A percentile compares a stretch with the other conserved stretches of the same genome.
phyloP scores from a whole-genome alignment of 1,140 invertebrate genomes.

The Drosophila obscura region DNA sequence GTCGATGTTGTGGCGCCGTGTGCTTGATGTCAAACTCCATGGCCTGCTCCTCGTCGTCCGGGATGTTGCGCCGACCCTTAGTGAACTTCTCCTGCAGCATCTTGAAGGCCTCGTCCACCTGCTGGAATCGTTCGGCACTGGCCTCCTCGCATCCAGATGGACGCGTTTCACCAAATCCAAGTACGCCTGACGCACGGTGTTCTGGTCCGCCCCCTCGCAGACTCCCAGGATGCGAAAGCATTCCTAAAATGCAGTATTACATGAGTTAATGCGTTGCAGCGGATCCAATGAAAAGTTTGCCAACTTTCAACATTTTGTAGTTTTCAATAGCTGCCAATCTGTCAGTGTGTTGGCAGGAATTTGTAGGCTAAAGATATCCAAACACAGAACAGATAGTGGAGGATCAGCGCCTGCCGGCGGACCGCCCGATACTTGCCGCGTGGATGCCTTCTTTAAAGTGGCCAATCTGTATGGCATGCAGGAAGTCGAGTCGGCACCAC shows the following conservation, averaged over 20 bases:
- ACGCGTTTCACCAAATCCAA: slow-evolving; percentile 90
- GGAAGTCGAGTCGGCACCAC: too few relatives aligned
- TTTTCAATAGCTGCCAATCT: background rate
- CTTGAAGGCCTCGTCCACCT: slow-evolving; percentile 86
- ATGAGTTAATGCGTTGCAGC: background rate
- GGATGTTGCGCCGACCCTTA: slow-evolving; percentile 84
- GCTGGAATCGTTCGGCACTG: slow-evolving; percentile 89
- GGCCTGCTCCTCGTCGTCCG: slow-evolving; percentile 83
- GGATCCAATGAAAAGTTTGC: background rate
- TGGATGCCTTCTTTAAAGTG: too few relatives aligned
- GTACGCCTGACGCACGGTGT: slow-evolving; percentile 89
- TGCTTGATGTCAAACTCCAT: slow-evolving; percentile 87
- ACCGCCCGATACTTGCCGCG: too few relatives aligned
- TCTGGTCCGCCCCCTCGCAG: slow-evolving; percentile 88
- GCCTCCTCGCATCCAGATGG: slow-evolving; percentile 89
- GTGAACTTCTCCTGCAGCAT: slow-evolving; percentile 86
- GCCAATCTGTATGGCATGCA: too few relatives aligned
- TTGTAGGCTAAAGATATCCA: too few relatives aligned
- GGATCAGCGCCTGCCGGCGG: too few relatives aligned
- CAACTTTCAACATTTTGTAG: slow-evolving; percentile 30
- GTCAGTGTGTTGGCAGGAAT: too few relatives aligned
- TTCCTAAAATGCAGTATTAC: slow-evolving; percentile 84
- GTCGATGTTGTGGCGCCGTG: slow-evolving; percentile 94
- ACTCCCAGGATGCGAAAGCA: slow-evolving; percentile 88
- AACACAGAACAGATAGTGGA: too few relatives aligned